Evolutionary conservation across 1,140 invertebrate genomes (phyloP), one percentile per base, ranked within the genome.

Genomic region (Pogonomyrmex californicus): DNA sequence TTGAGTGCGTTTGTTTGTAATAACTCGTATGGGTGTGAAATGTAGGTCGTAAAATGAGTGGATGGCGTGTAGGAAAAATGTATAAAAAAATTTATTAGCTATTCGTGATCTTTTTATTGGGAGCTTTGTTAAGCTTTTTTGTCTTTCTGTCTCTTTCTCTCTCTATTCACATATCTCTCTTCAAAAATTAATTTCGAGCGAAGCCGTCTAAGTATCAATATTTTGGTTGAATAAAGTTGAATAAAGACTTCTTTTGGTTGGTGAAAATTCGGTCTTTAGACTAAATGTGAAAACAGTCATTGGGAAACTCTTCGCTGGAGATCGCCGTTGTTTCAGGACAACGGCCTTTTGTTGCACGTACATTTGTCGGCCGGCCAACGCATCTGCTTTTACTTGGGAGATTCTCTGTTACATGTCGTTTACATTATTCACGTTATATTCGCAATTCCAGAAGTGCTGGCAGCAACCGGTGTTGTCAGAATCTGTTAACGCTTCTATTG

Each of bases 361-460:
- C 23, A 81, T 73, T 44, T 83, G 56, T 83, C 51, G 79, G 65
- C 68, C 33, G 68, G 79, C 33, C 68, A 83, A 83, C 30, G 41
- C 79, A 75, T 75, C 79, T 75, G 79, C 68, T 83, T 83, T 75
- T 41, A 75, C 79, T 73, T 73, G 79, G 33, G 54, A 70, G 38
- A 62, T 58, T 38, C 41, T 10, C 41, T 73, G 51, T 75, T 23
- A 60, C 54, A 60, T n/a, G 68, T 83, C 54, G 41, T 60, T 60
- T 60, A 73, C 54, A 73, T 83, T 60, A 83, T 83, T 82, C 79
- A 33, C 38, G 38, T 82, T 82, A 73, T 82, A 47, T 60, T 83
- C 54, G 68, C 41, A 23, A 73, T 60, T 33, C 12, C 30, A 49
- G 79, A 73, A 75, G 75, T 49, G 66, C 38, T 82, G 66, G 51